A percentile compares a stretch with the other conserved stretches of the same genome.
These are phyloP conservation scores for Argyresthia goedartella DNA, from an alignment of 2,888 invertebrate genomes.

Conservation along the genomic window DNA sequence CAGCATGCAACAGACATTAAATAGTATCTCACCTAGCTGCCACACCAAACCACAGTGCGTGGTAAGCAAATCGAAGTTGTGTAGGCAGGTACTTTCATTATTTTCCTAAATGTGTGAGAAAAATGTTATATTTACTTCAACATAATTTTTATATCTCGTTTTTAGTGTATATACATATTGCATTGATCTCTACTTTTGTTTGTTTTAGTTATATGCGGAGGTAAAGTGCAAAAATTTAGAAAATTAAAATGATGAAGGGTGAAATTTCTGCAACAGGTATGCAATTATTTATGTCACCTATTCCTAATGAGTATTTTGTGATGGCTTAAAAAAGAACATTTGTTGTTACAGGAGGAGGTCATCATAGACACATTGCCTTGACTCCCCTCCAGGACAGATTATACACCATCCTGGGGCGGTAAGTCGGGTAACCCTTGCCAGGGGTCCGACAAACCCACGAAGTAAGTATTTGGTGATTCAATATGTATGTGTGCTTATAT, in stretches of 20 bases:
- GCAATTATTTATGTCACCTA: background rate
- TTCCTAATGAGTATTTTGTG: background rate
- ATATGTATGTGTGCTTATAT: too few species aligned
- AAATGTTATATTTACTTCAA: background rate
- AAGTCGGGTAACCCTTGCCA: background rate
- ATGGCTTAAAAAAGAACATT: background rate
- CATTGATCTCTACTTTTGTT: background rate
- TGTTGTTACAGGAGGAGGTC: background rate
- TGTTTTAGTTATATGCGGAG: background rate
- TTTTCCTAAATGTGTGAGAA: too few species aligned
- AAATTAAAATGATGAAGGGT: background rate
- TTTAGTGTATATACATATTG: background rate
- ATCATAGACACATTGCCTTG: background rate
- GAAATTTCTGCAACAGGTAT: background rate
- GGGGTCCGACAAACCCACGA: background rate
- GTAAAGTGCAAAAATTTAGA: background rate
- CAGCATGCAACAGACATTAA: background rate
- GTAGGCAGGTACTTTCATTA: too few species aligned
- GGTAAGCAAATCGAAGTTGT: background rate
- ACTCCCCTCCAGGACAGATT: background rate
- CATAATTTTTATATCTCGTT: background rate
- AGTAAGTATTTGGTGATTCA: background rate
- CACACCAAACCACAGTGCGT: background rate
- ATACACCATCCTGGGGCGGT: background rate
- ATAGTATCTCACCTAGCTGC: background rate